Base-by-base conservation (phyloP, 2,888 invertebrate genomes). In the Cataglyphis livida region DNA sequence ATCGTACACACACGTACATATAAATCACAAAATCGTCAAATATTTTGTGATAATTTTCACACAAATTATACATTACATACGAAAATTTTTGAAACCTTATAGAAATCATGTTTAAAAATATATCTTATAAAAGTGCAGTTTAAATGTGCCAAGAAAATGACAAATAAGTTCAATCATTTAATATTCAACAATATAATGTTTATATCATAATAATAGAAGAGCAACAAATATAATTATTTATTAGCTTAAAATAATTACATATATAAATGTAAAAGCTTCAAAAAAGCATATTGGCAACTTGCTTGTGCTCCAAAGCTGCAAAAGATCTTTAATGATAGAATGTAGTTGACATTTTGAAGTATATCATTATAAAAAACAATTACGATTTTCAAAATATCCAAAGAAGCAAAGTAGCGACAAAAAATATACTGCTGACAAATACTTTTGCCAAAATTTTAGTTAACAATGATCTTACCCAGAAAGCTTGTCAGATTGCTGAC, bases 401-500 rank as follows among this genome's bases (percentile, higher is more conserved):
- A 57, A 41, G 21, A 78, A 78, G 68, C 59, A 48, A 18, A 54
- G 7, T 66, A 66, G 73, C 62, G n/a, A 79, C 78, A 61, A 65
- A 48, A 73, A 28, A 81, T 65, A 57, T 48, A 82, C 68, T 59
- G 66, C 74, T 59, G 82, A 82, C 48, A 79, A 25, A 25, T 25
- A 25, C 25, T 25, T 54, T 51, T 78, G 32, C 54, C 73, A 75
- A 65, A 5, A 54, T 82, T 78, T 48, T 76, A 48, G 78, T 78
- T 83, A 76, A 81, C 48, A 85, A 65, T 70, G 82, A 83, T 91
- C 94, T 94, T 94, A 94, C 94, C 94, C 93, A 90, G 93, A 92
- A 85, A 94, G 89, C 89, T 94, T 94, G 86, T 94, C 94, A 89
- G 92, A 90, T 90, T 93, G 94, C 87, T 94, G 93, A 81, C 91